Conservation (phyloP, 2,888 invertebrate genomes). For the Lasioglossum villosulum region DNA sequence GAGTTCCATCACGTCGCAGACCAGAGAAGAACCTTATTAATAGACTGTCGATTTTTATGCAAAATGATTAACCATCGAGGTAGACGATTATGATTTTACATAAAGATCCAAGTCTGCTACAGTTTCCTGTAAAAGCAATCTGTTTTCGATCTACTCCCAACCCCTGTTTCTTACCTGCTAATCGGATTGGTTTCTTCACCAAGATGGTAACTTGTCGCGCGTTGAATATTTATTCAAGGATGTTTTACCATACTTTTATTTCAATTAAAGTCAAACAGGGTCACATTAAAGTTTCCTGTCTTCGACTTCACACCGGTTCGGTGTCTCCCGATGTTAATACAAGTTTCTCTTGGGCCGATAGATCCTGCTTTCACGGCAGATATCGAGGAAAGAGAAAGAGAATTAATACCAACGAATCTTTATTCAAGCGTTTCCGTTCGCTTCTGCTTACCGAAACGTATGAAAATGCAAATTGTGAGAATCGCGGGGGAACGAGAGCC, state of each 20-base stretch:
- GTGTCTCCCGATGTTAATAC: background rate
- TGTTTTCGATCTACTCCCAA: background rate
- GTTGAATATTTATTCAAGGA: constrained; percentile 1
- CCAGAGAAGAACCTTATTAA: background rate
- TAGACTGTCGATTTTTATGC: background rate
- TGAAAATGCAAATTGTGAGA: constrained; percentile 64
- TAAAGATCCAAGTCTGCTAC: background rate
- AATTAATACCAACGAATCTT: constrained; percentile 9
- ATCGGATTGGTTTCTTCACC: background rate
- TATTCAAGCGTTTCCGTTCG: background rate
- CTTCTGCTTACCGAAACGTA: constrained; percentile 34
- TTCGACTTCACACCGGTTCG: background rate
- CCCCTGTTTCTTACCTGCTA: background rate
- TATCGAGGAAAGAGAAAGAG: background rate
- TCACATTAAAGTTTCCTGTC: background rate
- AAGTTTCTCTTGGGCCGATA: background rate
- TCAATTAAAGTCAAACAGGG: background rate
- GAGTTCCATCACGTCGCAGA: background rate
- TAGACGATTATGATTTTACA: background rate
- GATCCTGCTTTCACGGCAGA: background rate
- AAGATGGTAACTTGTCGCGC: background rate
- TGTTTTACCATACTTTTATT: background rate
- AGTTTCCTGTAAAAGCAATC: background rate
- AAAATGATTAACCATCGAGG: background rate
- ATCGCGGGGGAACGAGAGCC: constrained; percentile 47